Percentiles rank a stretch among this genome's conserved stretches.
Conservation (phyloP, 2,113 vertebrate species). For the Caranx melampygus region DNA sequence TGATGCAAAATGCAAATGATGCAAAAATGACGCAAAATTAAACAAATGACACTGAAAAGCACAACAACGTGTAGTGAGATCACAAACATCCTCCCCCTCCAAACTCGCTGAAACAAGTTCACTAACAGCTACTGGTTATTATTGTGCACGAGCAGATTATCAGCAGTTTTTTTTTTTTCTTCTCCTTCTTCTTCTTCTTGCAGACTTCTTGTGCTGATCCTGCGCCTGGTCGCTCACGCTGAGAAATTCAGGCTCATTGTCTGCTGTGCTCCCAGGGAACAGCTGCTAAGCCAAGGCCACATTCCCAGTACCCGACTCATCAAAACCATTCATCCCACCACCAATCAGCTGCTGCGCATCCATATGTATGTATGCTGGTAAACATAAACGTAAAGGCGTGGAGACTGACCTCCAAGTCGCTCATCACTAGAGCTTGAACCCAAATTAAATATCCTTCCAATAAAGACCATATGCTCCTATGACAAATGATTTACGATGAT, state of each 20-base stretch:
- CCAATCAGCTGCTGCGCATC: slow-evolving; percentile 78
- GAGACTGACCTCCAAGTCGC: slow-evolving; percentile 36
- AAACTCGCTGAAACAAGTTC: slow-evolving; percentile 40
- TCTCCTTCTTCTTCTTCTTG: slow-evolving; percentile 8
- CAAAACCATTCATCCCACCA: slow-evolving; percentile 71
- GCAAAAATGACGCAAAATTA: background rate
- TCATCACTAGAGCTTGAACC: slow-evolving; percentile 17
- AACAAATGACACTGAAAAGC: background rate
- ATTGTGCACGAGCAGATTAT: slow-evolving; percentile 58
- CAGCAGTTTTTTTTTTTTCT: background rate
- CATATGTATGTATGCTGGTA: slow-evolving; percentile 58
- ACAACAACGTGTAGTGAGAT: background rate
- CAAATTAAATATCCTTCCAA: slow-evolving; percentile 21
- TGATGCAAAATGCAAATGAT: background rate
- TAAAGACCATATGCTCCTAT: slow-evolving; percentile 44
- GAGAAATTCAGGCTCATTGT: slow-evolving; percentile 83
- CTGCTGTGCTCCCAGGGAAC: slow-evolving; percentile 84
- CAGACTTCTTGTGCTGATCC: slow-evolving; percentile 44
- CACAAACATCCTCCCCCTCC: slow-evolving; percentile 9
- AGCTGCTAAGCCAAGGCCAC: slow-evolving; percentile 85
- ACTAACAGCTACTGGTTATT: slow-evolving; percentile 37
- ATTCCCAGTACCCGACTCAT: slow-evolving; percentile 79
- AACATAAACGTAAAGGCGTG: slow-evolving; percentile 40
- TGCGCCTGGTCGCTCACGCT: slow-evolving; percentile 73
- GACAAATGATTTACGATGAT: slow-evolving; percentile 38